These are phyloP conservation scores for Atrichornis clamosus DNA, from an alignment of 2,113 vertebrate species.

Conservation along the genomic window DNA sequence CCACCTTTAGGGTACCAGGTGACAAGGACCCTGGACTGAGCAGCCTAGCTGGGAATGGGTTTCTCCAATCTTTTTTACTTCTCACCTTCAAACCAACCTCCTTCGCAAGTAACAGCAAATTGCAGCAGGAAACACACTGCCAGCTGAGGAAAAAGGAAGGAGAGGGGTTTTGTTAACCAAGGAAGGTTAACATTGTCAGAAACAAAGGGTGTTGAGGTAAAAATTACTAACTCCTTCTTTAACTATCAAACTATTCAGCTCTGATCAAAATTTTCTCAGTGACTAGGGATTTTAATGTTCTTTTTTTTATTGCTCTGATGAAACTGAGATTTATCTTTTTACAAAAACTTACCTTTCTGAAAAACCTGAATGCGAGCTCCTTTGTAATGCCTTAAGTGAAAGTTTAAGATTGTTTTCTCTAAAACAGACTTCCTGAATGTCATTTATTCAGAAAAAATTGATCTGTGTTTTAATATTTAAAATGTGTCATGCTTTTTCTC, in stretches of 20 bases:
- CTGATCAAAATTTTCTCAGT: not conserved
- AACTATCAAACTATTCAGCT: not conserved
- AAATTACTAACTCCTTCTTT: not conserved
- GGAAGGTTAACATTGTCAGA: not conserved
- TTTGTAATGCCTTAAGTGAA: not conserved
- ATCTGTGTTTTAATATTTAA: not conserved
- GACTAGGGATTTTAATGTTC: not conserved
- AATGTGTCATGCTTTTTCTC: not conserved
- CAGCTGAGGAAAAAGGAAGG: not conserved
- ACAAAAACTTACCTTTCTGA: not conserved
- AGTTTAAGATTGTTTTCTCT: not conserved
- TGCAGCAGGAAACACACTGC: not conserved
- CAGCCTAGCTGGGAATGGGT: not conserved
- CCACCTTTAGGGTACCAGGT: not conserved
- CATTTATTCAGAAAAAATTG: not conserved
- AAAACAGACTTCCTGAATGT: not conserved
- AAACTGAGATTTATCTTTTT: not conserved
- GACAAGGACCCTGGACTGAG: not conserved
- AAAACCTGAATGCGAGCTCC: not conserved
- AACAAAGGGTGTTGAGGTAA: not conserved
- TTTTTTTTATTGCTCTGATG: not conserved
- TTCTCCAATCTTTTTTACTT: not conserved
- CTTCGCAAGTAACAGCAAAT: not conserved
- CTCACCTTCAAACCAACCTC: rapidly evolving
- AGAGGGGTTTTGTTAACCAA: not conserved